Evolutionary conservation across 1,140 invertebrate genomes (phyloP), one percentile per base, ranked within the genome.

Genomic region (Belonocnema kinseyi): DNA sequence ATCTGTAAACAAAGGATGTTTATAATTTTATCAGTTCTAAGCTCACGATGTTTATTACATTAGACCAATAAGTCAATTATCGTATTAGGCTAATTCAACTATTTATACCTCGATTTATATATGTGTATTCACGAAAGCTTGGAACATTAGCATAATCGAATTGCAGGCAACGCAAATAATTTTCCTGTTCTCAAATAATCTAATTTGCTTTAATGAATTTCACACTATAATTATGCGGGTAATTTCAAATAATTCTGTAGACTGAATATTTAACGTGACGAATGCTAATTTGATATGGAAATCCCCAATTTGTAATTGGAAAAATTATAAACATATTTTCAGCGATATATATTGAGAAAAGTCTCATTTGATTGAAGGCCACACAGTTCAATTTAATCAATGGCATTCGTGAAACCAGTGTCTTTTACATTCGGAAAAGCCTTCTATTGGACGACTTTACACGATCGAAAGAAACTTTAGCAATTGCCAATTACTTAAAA

Each of bases 401-500:
- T 8, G 61, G 8, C 10, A 66, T 40, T 14, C 61, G 61, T 46
- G 16, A 16, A 66, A 40, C 61, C 13, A 40, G 14, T 11, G 5
- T 46, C 40, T 46, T 7, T 46, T 46, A 46, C 0, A 46, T 46
- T 46, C 10, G 40, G 40, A 46, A 46, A 46, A 66, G 40, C 13
- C 40, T 66, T 40, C 40, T 66, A 66, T 40, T 14, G 61, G 26
- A 66, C 61, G n/a, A 66, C 61, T 66, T 33, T 66, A 66, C 61
- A 66, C 61, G 61, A 66, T 66, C 40, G 61, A 16, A 40, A 46
- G 61, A 66, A 66, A 66, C 58, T 66, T 66, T 40, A 14, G 21
- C 58, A 40, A 40, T 66, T 66, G 61, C 21, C 61, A 66, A 66
- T 66, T 66, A 66, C 61, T 66, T 66, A 66, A 66, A 66, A 66